Base-by-base conservation (phyloP, 2,888 invertebrate genomes). In the Sarcophaga carnaria region DNA sequence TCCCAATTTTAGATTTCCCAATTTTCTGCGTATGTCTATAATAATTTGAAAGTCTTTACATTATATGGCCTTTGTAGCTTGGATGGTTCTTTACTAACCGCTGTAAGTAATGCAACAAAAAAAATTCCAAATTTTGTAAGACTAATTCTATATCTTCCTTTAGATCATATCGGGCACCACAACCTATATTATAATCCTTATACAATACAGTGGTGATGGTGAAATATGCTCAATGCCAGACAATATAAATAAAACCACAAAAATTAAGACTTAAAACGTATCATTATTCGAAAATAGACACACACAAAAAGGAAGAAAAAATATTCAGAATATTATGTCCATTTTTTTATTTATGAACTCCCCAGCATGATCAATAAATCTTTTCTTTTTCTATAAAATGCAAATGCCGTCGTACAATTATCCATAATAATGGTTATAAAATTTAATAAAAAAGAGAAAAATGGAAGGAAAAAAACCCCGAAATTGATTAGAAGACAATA, bases 401-500 rank as follows among this genome's bases (percentile, higher is more conserved):
- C 59, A 74, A 72, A 60, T 63, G 59, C 27, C 69, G 54, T 11
- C 17, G 45, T 17, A 62, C 69, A 81, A 66, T 60, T 62, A 75
- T 69, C 74, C 62, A 63, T 62, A 84, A 81, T 79, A 82, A 87
- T 76, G 70, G 71, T 63, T 79, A 81, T 47, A 66, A 79, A 82
- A 79, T 88, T 88, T 85, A 86, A 82, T 67, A 81, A 85, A 89
- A 88, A 87, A 88, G 37, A 37, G 37, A 37, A 66, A 79, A 82
- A 79, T 88, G 86, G 83, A 85, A 82, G 64, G 74, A 85, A 89
- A 88, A 88, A 88, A 88, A 87, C 87, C 86, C 86, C 88, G 69
- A 84, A 87, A 88, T 88, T 86, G 79, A 82, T 70, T 86, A 63
- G 70, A 70, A 63, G 77, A 86, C 75, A 75, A 87, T 88, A 88